These are phyloP conservation scores for Eudasyphora cyanicolor DNA, from an alignment of 2,888 invertebrate species.

Conservation along the genomic window DNA sequence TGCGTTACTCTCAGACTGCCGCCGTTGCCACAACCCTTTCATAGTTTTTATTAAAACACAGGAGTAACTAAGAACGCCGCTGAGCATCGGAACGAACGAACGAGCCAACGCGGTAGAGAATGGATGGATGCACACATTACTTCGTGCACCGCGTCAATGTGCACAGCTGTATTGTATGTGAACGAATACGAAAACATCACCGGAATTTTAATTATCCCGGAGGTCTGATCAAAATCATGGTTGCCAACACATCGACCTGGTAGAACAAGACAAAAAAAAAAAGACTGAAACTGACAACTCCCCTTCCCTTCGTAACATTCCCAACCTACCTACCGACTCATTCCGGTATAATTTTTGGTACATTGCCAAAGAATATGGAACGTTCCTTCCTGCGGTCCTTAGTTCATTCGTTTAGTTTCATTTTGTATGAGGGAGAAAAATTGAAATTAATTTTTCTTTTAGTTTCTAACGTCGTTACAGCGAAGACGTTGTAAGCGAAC, in stretches of 20 bases:
- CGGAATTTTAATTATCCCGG: slow-evolving; percentile 64
- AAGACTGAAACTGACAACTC: slow-evolving; percentile 40
- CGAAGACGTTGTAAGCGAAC: background rate
- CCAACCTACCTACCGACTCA: background rate
- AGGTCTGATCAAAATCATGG: slow-evolving; percentile 61
- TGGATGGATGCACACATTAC: slow-evolving; percentile 45
- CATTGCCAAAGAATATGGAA: slow-evolving; percentile 38
- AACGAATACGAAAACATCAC: slow-evolving; percentile 60
- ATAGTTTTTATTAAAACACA: slow-evolving; percentile 54
- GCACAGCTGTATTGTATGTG: slow-evolving; percentile 46
- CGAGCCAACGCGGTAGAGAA: slow-evolving; percentile 25
- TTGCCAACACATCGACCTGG: slow-evolving; percentile 44
- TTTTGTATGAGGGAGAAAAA: slow-evolving; percentile 31
- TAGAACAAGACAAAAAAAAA: no score
- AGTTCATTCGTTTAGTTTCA: slow-evolving; percentile 1
- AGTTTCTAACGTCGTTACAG: slow-evolving; percentile 13
- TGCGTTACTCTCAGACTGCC: slow-evolving; percentile 47
- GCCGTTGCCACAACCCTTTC: slow-evolving; percentile 44
- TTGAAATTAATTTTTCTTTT: slow-evolving; percentile 60
- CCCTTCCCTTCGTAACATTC: slow-evolving; percentile 18
- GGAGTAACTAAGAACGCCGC: background rate
- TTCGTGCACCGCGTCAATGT: background rate
- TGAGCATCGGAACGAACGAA: background rate
- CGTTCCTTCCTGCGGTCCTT: no score
- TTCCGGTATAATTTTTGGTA: background rate